Evolutionary conservation across 2,797 vertebrate genomes (phyloP).

Genomic region (Tragelaphus eurycerus): DNA sequence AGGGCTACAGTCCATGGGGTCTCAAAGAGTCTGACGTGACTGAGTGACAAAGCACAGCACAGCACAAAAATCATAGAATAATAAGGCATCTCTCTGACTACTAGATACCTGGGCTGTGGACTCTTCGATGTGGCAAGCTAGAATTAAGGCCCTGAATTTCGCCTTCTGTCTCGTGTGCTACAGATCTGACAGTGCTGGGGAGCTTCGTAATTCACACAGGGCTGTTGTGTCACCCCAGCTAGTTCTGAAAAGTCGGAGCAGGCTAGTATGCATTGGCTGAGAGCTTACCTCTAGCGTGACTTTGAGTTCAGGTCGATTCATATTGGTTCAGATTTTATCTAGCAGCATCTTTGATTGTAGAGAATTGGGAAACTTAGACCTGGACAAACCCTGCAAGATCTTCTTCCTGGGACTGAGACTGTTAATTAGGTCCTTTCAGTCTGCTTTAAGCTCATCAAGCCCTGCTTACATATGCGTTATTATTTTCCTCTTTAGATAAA

Average conservation of each 20-base stretch:
- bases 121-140: neutral
- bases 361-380: neutral
- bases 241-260: neutral
- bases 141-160: neutral
- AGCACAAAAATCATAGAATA: neutral
- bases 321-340: neutral
- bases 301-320: neutral
- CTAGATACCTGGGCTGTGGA: neutral
- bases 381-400: neutral
- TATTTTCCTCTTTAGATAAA: constrained; percentile 34
- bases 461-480: neutral
- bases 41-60: neutral
- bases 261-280: neutral
- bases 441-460: neutral
- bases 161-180: neutral
- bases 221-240: neutral
- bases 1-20: neutral
- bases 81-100: neutral
- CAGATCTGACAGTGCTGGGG: neutral
- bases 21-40: neutral
- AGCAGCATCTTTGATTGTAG: neutral
- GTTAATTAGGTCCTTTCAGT: neutral
- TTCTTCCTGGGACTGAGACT: neutral
- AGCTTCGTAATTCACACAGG: neutral
- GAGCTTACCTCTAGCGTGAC: neutral